A percentile compares a stretch with the other conserved stretches of the same genome.
phyloP scores from a whole-genome alignment of 1,140 invertebrate species.

The Protaetia brevitarsis region DNA sequence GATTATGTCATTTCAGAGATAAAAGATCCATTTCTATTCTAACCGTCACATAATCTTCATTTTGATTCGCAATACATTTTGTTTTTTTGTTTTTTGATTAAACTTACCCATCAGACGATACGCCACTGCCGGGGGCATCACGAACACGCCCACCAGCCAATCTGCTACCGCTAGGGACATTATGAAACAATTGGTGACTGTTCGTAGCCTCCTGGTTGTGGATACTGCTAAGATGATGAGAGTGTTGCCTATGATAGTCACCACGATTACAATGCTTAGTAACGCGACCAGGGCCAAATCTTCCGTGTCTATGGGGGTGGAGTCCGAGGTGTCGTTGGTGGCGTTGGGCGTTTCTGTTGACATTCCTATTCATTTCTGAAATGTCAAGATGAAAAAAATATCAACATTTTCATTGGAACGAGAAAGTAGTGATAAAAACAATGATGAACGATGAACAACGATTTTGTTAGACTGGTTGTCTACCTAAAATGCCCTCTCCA shows the following conservation, averaged over 20 bases:
- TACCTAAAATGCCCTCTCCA: too few species aligned
- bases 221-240: conserved; percentile 88
- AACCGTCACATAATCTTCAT: too few species aligned
- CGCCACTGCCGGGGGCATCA: conserved; percentile 90
- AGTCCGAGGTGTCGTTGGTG: conserved; percentile 14
- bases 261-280: conserved; percentile 59
- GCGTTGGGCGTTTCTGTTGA: conserved; percentile 29
- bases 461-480: too few species aligned
- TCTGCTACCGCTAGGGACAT: conserved; percentile 89
- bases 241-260: conserved; percentile 78
- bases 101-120: conserved; percentile 62
- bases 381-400: conserved; percentile 26
- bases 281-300: conserved; percentile 46
- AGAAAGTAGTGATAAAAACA: too few species aligned
- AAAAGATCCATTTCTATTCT: too few species aligned
- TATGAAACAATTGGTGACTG: conserved; percentile 94
- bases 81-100: neutral
- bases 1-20: too few species aligned
- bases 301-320: conserved; percentile 36
- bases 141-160: conserved; percentile 85
- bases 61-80: too few species aligned
- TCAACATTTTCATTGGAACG: neutral
- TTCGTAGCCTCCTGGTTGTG: conserved; percentile 84
- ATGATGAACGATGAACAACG: too few species aligned
- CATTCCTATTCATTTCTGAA: conserved; percentile 42